These are phyloP conservation scores for Oryctes rhinoceros DNA, from an alignment of 1,140 invertebrate species.

Conservation along the genomic window DNA sequence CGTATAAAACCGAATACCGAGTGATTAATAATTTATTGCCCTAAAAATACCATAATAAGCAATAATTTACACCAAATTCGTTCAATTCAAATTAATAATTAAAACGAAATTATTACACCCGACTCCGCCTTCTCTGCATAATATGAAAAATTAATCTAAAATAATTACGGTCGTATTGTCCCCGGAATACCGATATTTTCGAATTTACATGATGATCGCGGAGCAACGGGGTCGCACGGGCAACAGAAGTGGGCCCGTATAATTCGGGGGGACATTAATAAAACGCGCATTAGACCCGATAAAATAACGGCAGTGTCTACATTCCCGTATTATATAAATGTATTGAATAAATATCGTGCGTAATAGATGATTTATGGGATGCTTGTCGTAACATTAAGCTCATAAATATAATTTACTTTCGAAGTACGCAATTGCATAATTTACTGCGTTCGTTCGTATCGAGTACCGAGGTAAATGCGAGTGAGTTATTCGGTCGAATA, in stretches of 20 bases:
- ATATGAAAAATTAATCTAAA: conserved; percentile 16
- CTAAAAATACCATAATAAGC: too few species aligned
- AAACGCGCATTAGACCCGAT: not conserved
- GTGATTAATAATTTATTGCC: too few species aligned
- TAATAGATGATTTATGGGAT: not conserved
- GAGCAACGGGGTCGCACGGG: not conserved
- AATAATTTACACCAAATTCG: too few species aligned
- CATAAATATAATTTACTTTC: conserved; percentile 16
- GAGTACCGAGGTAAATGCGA: not conserved
- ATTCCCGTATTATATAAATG: not conserved
- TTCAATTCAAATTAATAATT: not conserved
- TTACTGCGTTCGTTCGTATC: not conserved
- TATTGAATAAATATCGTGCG: not conserved
- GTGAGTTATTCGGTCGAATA: not conserved
- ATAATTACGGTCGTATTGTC: not conserved
- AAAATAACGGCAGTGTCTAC: not conserved
- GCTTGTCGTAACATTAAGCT: not conserved
- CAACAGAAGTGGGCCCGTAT: not conserved
- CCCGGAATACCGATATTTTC: not conserved
- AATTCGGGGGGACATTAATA: not conserved
- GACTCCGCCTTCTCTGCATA: not conserved
- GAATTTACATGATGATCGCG: not conserved
- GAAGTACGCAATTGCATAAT: not conserved
- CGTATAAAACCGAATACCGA: too few species aligned
- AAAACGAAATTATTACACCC: not conserved